Percentiles rank a stretch among this genome's conserved stretches.
Conservation (phyloP, 2,888 invertebrate genomes). For the Xylota sylvarum region DNA sequence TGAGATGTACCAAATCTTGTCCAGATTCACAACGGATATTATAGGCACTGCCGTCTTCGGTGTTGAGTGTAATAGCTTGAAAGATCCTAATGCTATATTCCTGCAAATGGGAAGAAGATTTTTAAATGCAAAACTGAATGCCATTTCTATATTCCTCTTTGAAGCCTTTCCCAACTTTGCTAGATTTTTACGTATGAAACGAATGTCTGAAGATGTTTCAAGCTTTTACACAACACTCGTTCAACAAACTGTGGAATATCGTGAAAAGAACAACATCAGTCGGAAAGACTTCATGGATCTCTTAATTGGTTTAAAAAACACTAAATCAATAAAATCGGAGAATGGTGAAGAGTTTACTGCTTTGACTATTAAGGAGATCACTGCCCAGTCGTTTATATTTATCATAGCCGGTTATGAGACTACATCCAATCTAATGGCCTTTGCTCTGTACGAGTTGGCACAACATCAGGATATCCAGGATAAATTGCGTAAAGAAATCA, state of each 20-base stretch:
- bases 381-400: constrained; percentile 82
- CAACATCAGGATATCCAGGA: constrained; percentile 80
- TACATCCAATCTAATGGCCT: constrained; percentile 87
- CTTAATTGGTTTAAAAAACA: constrained; percentile 85
- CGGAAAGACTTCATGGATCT: constrained; percentile 87
- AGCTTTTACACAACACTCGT: constrained; percentile 85
- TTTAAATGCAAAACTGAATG: constrained; percentile 71
- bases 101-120: constrained; percentile 80
- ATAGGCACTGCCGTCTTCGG: constrained; percentile 86
- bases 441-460: constrained; percentile 83
- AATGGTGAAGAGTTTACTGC: constrained; percentile 47
- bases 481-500: constrained; percentile 79
- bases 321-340: constrained; percentile 81
- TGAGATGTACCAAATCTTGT: constrained; percentile 83
- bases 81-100: constrained; percentile 83
- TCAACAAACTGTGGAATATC: constrained; percentile 82
- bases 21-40: constrained; percentile 86
- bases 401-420: constrained; percentile 87
- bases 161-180: constrained; percentile 79
- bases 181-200: constrained; percentile 78
- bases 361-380: constrained; percentile 80
- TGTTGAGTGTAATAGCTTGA: constrained; percentile 85
- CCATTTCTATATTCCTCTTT: constrained; percentile 78
- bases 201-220: constrained; percentile 78
- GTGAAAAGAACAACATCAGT: constrained; percentile 83